Percentiles rank a stretch among this genome's conserved stretches.
Evolutionary conservation across 2,888 invertebrate species (phyloP).

Genomic region (Nebria brevicollis): DNA sequence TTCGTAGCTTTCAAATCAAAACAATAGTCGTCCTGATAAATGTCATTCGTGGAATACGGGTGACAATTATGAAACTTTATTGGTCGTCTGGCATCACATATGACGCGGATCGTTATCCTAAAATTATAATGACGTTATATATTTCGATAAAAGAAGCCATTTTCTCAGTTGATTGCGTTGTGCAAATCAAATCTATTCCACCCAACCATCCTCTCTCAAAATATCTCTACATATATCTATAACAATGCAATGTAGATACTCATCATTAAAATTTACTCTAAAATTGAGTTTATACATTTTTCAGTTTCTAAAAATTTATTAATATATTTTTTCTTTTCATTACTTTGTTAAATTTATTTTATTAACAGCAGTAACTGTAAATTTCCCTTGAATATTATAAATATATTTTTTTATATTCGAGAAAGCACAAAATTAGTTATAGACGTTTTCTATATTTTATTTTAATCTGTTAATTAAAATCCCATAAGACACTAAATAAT

Average conservation of each 20-base stretch:
- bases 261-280: too few species aligned
- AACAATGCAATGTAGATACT: not conserved
- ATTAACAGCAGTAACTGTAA: too few species aligned
- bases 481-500: too few species aligned
- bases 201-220: not conserved
- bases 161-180: slow-evolving; percentile 50
- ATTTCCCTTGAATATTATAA: too few species aligned
- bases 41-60: slow-evolving; percentile 10
- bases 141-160: slow-evolving; percentile 56
- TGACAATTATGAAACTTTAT: slow-evolving; percentile 20
- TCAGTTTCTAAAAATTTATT: too few species aligned
- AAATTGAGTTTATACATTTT: too few species aligned
- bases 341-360: too few species aligned
- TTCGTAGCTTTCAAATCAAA: slow-evolving; percentile 54
- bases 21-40: slow-evolving; percentile 38
- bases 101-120: slow-evolving; percentile 53
- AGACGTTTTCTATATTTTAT: too few species aligned
- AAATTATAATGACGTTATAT: slow-evolving; percentile 54
- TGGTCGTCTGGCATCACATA: slow-evolving; percentile 54
- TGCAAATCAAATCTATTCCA: not conserved
- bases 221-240: not conserved
- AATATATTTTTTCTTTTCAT: too few species aligned
- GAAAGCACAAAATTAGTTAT: too few species aligned
- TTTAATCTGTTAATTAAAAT: too few species aligned
- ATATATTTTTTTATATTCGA: too few species aligned